Base-by-base conservation (phyloP, 2,888 invertebrate genomes). In the Masnerella sp. region DNA sequence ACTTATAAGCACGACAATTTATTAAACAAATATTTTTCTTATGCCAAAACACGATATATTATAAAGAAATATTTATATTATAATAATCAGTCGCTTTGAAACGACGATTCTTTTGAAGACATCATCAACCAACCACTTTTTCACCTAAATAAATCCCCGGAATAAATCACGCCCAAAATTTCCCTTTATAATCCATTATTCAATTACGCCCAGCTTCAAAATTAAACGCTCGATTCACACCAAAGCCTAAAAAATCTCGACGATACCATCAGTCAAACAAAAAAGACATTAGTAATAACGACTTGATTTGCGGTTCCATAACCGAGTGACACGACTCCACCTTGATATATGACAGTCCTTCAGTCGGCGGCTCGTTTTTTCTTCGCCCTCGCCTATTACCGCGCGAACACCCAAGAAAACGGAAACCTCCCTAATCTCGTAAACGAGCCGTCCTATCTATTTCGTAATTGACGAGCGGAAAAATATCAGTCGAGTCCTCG, bases 401-500 rank as follows among this genome's bases (percentile, higher is more conserved):
- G 5, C 4, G 40, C 56, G 20, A 68, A 61, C 30, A 34, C 56
- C 47, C 61, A 52, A 51, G 40, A 42, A 69, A 58, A 67, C 30
- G 28, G 34, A 58, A 49, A 65, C 54, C 36, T 17, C 47, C 42
- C 43, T 71, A 47, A 69, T 74, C 59, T 54, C 58, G 28, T 45
- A 51, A 69, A 61, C 70, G 65, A 52, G 40, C 47, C 34, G 45
- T 30, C 40, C 47, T 62, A 58, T 62, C 58, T 73, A 75, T 58
- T 62, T 52, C 40, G 47, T 75, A 68, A 71, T 71, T 75, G 71
- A 75, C 43, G 71, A 70, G 71, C 75, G 68, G 70, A 71, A 71
- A 70, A 71, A 71, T 75, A 42, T 61, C 51, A 15, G 62, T 22
- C 56, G 62, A 20, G 36, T 58, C 62, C 62, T 71, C 45, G 18